phyloP scores from a whole-genome alignment of 2,888 invertebrate genomes.

The Pseudococcus viburni region DNA sequence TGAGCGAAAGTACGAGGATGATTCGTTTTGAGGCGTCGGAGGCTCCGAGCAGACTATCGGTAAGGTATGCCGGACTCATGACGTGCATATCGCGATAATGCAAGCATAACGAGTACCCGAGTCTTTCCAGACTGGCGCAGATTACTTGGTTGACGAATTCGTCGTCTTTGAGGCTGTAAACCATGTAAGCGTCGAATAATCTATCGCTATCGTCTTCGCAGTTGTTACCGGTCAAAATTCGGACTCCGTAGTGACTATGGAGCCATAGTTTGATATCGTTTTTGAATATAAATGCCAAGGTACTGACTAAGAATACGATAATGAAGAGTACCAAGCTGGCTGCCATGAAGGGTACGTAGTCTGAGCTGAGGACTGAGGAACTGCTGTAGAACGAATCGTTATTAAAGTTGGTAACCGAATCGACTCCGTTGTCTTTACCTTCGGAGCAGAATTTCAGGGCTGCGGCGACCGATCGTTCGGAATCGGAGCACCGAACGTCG shows the following conservation, averaged over 20 bases:
- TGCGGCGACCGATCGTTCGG: slow-evolving; percentile 84
- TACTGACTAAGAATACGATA: slow-evolving; percentile 79
- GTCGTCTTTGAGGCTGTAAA: slow-evolving; percentile 94
- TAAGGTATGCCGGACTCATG: slow-evolving; percentile 71
- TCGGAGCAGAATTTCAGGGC: slow-evolving; percentile 79
- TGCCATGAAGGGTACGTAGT: slow-evolving; percentile 83
- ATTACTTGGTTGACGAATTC: slow-evolving; percentile 91
- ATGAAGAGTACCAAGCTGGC: slow-evolving; percentile 81
- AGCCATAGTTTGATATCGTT: slow-evolving; percentile 86
- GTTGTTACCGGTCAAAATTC: slow-evolving; percentile 72
- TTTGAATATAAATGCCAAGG: slow-evolving; percentile 81
- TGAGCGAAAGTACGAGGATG: slow-evolving; percentile 84
- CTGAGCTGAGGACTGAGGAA: slow-evolving; percentile 75
- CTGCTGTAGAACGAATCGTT: slow-evolving; percentile 69
- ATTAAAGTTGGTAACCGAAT: slow-evolving; percentile 70
- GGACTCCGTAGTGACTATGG: slow-evolving; percentile 83
- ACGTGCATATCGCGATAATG: slow-evolving; percentile 72
- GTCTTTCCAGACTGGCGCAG: slow-evolving; percentile 85
- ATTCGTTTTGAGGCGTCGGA: slow-evolving; percentile 83
- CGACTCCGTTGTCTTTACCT: slow-evolving; percentile 31
- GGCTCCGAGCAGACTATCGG: slow-evolving; percentile 76
- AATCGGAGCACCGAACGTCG: slow-evolving; percentile 80
- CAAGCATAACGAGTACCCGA: slow-evolving; percentile 77
- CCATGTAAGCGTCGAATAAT: slow-evolving; percentile 95
- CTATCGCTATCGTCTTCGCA: slow-evolving; percentile 74